These are phyloP conservation scores for Entomyzon cyanotis DNA, from an alignment of 2,113 vertebrate species.

Conservation along the genomic window DNA sequence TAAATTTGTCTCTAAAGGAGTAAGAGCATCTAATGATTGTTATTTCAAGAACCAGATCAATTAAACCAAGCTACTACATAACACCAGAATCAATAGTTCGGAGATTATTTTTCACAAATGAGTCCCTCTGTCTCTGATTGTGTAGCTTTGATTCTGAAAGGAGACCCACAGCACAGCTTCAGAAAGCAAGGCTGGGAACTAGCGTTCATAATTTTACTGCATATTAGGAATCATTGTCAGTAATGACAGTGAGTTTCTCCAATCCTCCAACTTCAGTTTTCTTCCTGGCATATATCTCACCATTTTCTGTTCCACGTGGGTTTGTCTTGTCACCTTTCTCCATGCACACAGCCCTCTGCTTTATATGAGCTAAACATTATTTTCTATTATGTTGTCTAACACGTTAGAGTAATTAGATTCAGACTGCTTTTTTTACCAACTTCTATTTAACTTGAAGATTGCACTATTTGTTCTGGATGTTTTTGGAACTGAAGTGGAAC, in stretches of 20 bases:
- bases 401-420: not conserved
- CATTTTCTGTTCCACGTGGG: not conserved
- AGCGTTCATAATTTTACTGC: not conserved
- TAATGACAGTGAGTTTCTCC: not conserved
- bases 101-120: not conserved
- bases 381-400: not conserved
- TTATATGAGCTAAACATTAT: not conserved
- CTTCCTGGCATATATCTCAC: not conserved
- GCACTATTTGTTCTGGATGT: not conserved
- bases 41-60: not conserved
- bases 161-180: not conserved
- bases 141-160: not conserved
- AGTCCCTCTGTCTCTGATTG: not conserved
- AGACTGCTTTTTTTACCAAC: not conserved
- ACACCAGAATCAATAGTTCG: not conserved
- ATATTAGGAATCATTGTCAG: not conserved
- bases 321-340: not conserved
- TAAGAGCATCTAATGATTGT: not conserved
- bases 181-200: not conserved
- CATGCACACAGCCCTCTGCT: not conserved
- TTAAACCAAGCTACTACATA: not conserved
- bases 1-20: not conserved
- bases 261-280: not conserved
- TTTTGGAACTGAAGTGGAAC: not conserved
- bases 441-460: not conserved